Evolutionary conservation across 2,797 vertebrate species (phyloP).

Genomic region (Choloepus didactylus): DNA sequence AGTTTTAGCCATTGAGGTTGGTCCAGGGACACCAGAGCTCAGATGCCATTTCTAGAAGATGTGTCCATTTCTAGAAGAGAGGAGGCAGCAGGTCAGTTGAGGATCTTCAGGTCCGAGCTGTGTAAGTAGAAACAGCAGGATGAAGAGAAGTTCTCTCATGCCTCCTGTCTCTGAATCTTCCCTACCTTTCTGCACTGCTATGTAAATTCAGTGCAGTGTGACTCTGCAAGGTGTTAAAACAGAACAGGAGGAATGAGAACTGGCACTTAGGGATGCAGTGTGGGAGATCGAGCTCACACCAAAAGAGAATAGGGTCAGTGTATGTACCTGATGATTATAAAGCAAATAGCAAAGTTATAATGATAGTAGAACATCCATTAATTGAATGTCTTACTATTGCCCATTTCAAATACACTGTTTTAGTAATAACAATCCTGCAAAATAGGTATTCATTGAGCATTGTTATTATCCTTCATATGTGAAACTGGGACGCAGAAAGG

Average conservation of each 20-base stretch:
- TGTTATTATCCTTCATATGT: neutral
- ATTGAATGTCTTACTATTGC: too few species aligned
- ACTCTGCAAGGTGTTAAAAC: neutral
- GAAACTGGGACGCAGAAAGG: neutral
- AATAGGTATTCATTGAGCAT: neutral
- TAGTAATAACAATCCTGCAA: neutral
- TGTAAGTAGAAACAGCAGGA: neutral
- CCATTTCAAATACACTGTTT: neutral
- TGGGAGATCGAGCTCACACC: neutral
- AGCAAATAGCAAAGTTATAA: neutral
- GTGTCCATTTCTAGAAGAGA: neutral
- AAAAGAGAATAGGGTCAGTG: accelerated
- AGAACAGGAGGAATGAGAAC: neutral
- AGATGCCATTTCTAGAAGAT: neutral
- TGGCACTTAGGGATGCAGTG: accelerated
- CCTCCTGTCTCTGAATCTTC: neutral
- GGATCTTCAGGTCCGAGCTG: neutral
- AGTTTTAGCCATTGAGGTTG: neutral
- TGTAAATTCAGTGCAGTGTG: neutral
- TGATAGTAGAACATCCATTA: neutral
- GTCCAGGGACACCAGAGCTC: neutral
- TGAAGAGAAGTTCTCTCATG: neutral
- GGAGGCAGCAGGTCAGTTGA: neutral
- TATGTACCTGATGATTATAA: neutral
- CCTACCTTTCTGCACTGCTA: neutral